Evolutionary conservation across 2,797 vertebrate genomes (phyloP), one percentile per base, ranked within the genome.

Genomic region (Tolypeutes matacus): DNA sequence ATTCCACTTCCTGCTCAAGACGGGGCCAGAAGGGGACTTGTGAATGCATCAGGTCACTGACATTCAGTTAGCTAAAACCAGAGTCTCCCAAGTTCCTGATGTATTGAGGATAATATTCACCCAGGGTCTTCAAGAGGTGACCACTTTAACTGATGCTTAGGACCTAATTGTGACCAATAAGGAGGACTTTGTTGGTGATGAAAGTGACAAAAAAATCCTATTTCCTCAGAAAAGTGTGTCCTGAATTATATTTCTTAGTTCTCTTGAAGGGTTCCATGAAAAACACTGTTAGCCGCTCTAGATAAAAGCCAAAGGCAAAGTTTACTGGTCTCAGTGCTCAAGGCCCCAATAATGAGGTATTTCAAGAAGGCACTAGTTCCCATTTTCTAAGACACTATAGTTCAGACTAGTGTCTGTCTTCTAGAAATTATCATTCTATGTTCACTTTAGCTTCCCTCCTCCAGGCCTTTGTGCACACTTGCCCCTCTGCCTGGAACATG

Each of bases 181-280:
- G 56, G 13, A 49, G 0, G 49, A 25, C 23, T 67, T 56, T n/a
- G 42, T 18, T 85, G 67, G 36, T 42, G 10, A 86, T 49, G 12
- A 17, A 86, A 77, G 29, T 31, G 29, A 56, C 23, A 51, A 93
- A 65, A 95, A 87, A 96, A 51, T 53, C 65, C 69, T 7, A 42
- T 23, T 13, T 73, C 27, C 77, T 53, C 31, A 23, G 27, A 88
- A 46, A 31, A 29, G 36, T 27, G 8, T 81, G 77, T 88, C 65
- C 67, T 58, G 46, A 34, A 67, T 49, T 86, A 46, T 20, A 10
- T 51, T 76, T 94, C 72, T 76, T 14, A 34, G 81, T 83, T 82
- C 12, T 23, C 34, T 49, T 58, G 39, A 77, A 39, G 36, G 21
- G 11, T 58, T n/a, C 34, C 56, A 20, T 12, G 1, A 11, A 9